These are phyloP conservation scores for Crocidura indochinensis DNA, from an alignment of 2,797 vertebrate genomes.

Conservation along the genomic window DNA sequence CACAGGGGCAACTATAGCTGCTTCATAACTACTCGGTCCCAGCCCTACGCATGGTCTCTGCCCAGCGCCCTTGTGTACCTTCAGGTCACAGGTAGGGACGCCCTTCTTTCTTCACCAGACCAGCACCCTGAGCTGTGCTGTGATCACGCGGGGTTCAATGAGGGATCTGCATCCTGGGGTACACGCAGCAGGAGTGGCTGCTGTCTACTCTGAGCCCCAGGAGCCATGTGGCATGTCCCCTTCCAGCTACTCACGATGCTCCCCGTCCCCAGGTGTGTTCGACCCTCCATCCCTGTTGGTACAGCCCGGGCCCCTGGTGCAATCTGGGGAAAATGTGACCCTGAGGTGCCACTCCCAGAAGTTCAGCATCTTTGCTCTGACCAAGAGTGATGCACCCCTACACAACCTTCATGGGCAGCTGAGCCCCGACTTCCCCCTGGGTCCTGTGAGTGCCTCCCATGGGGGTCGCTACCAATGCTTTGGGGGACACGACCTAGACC, in stretches of 20 bases:
- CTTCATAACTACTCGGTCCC: too few species aligned
- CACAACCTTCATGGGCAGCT: rapidly evolving
- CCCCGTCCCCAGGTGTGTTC: background rate
- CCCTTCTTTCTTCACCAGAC: too few species aligned
- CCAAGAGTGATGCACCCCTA: rapidly evolving
- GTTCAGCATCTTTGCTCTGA: background rate
- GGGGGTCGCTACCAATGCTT: background rate
- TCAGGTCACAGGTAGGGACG: too few species aligned
- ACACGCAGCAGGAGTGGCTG: too few species aligned
- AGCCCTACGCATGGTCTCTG: too few species aligned
- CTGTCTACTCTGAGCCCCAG: rapidly evolving
- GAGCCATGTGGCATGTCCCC: background rate
- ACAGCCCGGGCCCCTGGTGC: rapidly evolving
- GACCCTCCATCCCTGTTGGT: background rate
- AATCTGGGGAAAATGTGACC: background rate
- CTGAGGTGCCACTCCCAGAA: background rate
- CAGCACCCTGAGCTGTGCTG: rapidly evolving
- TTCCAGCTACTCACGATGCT: too few species aligned
- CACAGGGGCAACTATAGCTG: too few species aligned
- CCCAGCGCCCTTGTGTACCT: too few species aligned
- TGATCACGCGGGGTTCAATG: rapidly evolving
- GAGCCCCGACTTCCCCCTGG: background rate
- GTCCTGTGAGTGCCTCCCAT: rapidly evolving
- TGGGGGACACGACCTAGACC: background rate
- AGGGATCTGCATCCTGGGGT: too few species aligned